Base-by-base conservation (phyloP, 1,140 invertebrate species). In the Alviniconcha marisindica region DNA sequence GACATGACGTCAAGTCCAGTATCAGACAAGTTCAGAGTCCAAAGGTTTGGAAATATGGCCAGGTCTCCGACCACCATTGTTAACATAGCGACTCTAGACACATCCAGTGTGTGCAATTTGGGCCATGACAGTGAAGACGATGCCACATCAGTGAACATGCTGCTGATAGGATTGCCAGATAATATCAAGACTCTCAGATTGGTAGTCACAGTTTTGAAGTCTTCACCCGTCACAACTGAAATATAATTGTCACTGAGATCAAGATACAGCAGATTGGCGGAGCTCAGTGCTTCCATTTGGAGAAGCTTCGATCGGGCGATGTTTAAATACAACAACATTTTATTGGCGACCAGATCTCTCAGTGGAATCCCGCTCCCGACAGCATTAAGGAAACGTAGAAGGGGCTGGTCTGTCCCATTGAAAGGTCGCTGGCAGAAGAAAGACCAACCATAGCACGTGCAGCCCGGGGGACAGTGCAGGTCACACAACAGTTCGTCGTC, bases 401-500 rank as follows among this genome's bases (percentile, higher is more conserved):
- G 31, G 21, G 69, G 21, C 4, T n/a, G 33, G 0, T 73, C 24
- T 2, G 21, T 18, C 21, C 21, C 40, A 5, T 40, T 18, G 14
- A 73, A 73, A 73, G 33, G 21, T 2, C 21, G 21, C 5, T 73
- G 3, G 28, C 69, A 73, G 10, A 18, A 40, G 24, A 73, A 36
- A 31, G 40, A 18, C 21, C 21, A 1, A 36, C 69, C 69, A 14
- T 40, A 36, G 31, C 69, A 73, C 15, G 31, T 33, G 33, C 69
- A 73, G 40, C 3, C 21, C 24, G 21, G 24, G 24, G 69, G 69
- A 33, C 69, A 73, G 31, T 33, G 15, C 3, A 18, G 21, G 31
- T 33, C 21, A 73, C 69, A 73, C 48, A 51, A 12, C 69, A 73
- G 69, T 73, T 73, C 69, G 14, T 73, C 69, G 31, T 73, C 69